Conservation (phyloP, 2,888 invertebrate species). For the Anarsia innoxiella region DNA sequence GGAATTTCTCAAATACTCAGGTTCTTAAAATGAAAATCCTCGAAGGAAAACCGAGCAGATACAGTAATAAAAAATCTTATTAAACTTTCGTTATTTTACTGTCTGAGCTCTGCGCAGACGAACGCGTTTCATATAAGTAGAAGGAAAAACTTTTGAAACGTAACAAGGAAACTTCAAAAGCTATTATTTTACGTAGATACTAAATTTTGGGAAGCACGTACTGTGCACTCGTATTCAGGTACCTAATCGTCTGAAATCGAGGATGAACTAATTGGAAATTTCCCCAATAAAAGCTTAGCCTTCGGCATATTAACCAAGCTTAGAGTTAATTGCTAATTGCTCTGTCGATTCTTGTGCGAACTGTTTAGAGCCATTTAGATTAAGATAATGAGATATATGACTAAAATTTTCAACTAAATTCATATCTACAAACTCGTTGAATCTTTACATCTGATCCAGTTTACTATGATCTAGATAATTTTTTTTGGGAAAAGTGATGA, state of each 20-base stretch:
- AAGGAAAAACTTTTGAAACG: slow-evolving; percentile 33
- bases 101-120: slow-evolving; percentile 29
- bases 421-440: no score
- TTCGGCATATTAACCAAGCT: slow-evolving; percentile 39
- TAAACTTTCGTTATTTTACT: slow-evolving; percentile 37
- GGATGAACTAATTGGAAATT: slow-evolving; percentile 58
- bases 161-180: slow-evolving; percentile 35
- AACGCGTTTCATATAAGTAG: slow-evolving; percentile 36
- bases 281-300: slow-evolving; percentile 60
- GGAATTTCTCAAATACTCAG: no score
- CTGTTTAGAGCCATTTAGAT: slow-evolving; percentile 60
- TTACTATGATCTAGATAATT: no score
- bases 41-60: no score
- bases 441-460: no score
- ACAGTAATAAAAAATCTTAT: slow-evolving; percentile 35
- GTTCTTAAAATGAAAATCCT: no score
- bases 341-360: slow-evolving; percentile 43
- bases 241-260: slow-evolving; percentile 40
- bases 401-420: no score
- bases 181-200: slow-evolving; percentile 32
- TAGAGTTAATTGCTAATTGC: slow-evolving; percentile 56
- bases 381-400: no score
- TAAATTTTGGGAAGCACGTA: slow-evolving; percentile 41
- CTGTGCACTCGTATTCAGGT: slow-evolving; percentile 46
- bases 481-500: no score